phyloP scores from a whole-genome alignment of 1,140 invertebrate genomes.

The Scaptodrosophila lebanonensis region DNA sequence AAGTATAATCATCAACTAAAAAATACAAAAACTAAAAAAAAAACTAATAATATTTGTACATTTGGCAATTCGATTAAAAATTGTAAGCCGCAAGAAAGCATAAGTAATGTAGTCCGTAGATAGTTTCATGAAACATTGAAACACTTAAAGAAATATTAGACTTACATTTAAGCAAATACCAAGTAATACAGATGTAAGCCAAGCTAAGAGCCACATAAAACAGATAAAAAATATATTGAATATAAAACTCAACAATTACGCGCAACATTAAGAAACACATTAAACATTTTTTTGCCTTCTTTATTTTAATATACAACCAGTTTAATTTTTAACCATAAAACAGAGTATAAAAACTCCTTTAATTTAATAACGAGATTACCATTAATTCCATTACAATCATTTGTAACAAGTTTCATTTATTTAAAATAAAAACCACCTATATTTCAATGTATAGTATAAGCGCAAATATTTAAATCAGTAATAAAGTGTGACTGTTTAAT shows the following conservation, averaged over 20 bases:
- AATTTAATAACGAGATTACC: constrained; percentile 32
- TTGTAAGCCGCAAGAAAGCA: constrained; percentile 43
- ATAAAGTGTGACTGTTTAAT: constrained; percentile 64
- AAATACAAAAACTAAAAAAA: neutral
- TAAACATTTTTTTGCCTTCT: no score
- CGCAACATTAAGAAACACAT: no score
- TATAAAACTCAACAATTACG: no score
- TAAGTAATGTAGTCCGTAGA: constrained; percentile 53
- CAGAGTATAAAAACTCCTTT: no score
- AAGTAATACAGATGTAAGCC: constrained; percentile 24
- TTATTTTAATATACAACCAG: no score
- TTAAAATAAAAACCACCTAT: constrained; percentile 40
- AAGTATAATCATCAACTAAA: constrained; percentile 8
- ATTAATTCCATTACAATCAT: constrained; percentile 40
- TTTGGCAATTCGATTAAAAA: constrained; percentile 63
- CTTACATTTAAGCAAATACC: constrained; percentile 22
- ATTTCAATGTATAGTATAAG: no score
- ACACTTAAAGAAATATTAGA: constrained; percentile 27
- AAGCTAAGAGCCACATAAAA: constrained; percentile 6
- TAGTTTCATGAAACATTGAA: constrained; percentile 58
- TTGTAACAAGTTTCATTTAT: constrained; percentile 41
- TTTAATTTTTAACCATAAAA: no score
- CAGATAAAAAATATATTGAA: constrained; percentile 4
- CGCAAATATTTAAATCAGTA: constrained; percentile 37
- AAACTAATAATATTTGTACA: constrained; percentile 39